These are phyloP conservation scores for Albula glossodonta DNA, from an alignment of 2,113 vertebrate genomes.

Conservation along the genomic window DNA sequence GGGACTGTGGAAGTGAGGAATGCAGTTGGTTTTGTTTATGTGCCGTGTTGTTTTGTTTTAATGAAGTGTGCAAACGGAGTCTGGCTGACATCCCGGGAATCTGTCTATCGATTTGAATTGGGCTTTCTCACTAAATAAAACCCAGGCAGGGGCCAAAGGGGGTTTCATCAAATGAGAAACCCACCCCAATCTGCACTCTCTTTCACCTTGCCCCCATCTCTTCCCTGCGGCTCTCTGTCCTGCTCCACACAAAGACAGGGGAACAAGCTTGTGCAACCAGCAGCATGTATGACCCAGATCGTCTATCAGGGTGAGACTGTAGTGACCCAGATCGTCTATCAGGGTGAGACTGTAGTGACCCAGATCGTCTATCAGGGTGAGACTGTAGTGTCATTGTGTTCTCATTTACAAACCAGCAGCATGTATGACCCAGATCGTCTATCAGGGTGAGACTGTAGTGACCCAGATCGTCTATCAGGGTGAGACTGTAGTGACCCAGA, in stretches of 20 bases:
- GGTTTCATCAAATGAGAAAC: not conserved
- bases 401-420: no score
- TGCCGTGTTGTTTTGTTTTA: constrained; percentile 23
- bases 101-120: not conserved
- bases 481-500: no score
- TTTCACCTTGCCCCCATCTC: not conserved
- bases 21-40: constrained; percentile 19
- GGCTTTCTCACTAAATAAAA: not conserved
- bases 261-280: not conserved
- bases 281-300: no score
- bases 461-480: no score
- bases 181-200: no score
- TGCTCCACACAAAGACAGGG: not conserved
- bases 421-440: no score
- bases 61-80: constrained; percentile 9
- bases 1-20: constrained; percentile 12
- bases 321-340: not conserved
- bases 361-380: no score
- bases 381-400: no score
- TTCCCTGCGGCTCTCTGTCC: not conserved
- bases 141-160: not conserved
- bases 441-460: no score
- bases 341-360: no score
- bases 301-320: not conserved
- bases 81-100: constrained; percentile 18